phyloP scores from a whole-genome alignment of 1,140 invertebrate genomes.

The Bombyx mandarina region DNA sequence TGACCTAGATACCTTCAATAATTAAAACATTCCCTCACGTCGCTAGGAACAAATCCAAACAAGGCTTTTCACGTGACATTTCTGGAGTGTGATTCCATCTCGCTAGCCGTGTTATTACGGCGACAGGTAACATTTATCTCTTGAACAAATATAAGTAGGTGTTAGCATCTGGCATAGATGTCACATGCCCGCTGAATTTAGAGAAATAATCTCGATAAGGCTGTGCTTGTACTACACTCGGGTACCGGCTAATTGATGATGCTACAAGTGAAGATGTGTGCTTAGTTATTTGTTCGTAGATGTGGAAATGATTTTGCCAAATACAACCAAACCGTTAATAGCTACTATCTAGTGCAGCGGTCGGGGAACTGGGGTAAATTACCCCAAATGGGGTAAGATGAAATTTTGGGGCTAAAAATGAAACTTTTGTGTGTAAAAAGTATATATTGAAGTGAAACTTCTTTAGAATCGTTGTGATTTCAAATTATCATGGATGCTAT shows the following conservation, averaged over 20 bases:
- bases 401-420: too few species aligned
- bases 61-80: background rate
- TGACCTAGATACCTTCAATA: background rate
- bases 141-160: constrained; percentile 31
- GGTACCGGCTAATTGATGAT: constrained; percentile 15
- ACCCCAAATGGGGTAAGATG: too few species aligned
- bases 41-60: background rate
- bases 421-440: too few species aligned
- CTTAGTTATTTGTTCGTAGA: background rate
- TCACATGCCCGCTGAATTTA: constrained; percentile 14
- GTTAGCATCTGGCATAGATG: constrained; percentile 21
- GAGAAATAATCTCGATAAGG: constrained; percentile 19
- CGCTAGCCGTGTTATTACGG: constrained; percentile 19
- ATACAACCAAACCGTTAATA: background rate
- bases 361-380: too few species aligned
- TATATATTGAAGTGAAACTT: too few species aligned
- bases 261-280: constrained; percentile 6
- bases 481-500: too few species aligned
- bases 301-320: too few species aligned
- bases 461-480: too few species aligned
- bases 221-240: constrained; percentile 11
- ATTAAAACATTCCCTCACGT: background rate
- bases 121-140: constrained; percentile 34
- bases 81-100: constrained; percentile 12
- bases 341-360: background rate